Percentiles rank a stretch among this genome's conserved stretches.
Conservation (phyloP, 2,113 vertebrate genomes). For the Sterna hirundo region DNA sequence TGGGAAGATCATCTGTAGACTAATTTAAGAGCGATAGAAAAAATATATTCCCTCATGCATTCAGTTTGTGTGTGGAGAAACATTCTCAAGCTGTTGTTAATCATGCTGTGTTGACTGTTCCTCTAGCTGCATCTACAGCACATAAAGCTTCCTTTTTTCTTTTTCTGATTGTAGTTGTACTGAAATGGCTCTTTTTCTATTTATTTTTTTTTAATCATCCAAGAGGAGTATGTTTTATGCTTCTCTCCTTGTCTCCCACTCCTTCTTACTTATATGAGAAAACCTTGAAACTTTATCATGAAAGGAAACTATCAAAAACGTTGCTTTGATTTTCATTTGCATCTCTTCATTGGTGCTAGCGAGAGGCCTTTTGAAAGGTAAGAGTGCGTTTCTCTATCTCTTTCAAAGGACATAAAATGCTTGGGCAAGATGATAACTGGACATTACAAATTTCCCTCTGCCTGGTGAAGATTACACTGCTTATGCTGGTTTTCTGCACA, state of each 20-base stretch:
- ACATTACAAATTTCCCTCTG: neutral
- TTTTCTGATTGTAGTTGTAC: neutral
- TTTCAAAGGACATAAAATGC: neutral
- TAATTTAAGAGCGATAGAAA: neutral
- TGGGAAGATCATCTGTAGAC: neutral
- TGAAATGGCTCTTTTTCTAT: neutral
- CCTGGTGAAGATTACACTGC: neutral
- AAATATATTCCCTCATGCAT: neutral
- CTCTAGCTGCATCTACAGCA: neutral
- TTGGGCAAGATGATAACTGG: neutral
- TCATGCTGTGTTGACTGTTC: neutral
- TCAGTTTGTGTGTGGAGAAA: neutral
- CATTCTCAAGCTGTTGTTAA: neutral
- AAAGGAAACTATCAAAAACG: neutral
- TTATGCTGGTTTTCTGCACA: neutral
- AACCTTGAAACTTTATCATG: neutral
- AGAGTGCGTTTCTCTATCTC: neutral
- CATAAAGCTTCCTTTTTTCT: neutral
- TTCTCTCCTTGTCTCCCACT: neutral
- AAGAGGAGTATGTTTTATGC: neutral
- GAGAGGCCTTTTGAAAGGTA: neutral
- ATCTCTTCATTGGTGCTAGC: neutral
- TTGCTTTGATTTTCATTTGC: neutral
- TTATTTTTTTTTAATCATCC: neutral
- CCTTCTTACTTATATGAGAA: neutral